phyloP scores from a whole-genome alignment of 2,888 invertebrate genomes.

The Octonoba sinensis region DNA sequence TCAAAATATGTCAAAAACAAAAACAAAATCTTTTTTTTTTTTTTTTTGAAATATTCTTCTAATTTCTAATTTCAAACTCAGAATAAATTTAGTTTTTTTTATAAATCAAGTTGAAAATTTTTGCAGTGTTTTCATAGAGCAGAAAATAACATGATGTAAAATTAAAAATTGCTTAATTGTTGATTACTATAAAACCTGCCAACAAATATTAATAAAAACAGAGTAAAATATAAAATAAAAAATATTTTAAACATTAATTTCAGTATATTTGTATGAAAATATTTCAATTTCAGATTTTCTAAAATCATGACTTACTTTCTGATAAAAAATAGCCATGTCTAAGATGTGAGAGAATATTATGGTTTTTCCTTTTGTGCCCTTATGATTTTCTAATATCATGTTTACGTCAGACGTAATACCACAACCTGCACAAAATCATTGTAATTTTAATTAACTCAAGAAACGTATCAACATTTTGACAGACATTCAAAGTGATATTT shows the following conservation, averaged over 20 bases:
- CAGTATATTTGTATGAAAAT: neutral
- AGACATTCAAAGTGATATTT: neutral
- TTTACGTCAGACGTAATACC: constrained; percentile 36
- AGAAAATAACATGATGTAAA: no score
- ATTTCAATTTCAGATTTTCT: neutral
- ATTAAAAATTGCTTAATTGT: no score
- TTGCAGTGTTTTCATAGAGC: no score
- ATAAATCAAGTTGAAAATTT: no score
- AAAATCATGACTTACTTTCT: constrained; percentile 18
- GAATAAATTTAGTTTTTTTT: no score
- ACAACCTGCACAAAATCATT: constrained; percentile 38
- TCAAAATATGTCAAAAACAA: no score
- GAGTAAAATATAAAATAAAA: neutral
- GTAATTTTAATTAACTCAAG: no score
- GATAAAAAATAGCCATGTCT: constrained; percentile 46
- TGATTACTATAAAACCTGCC: no score
- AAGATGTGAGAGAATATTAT: constrained; percentile 44
- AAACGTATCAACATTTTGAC: neutral
- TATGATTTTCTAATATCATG: constrained; percentile 35
- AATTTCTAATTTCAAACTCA: no score
- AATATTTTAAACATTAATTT: neutral
- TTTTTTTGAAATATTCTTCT: no score
- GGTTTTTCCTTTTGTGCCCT: constrained; percentile 39
- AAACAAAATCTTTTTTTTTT: no score
- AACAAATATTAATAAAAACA: no score